phyloP scores from a whole-genome alignment of 2,888 invertebrate genomes.

The Xylocampa areola region DNA sequence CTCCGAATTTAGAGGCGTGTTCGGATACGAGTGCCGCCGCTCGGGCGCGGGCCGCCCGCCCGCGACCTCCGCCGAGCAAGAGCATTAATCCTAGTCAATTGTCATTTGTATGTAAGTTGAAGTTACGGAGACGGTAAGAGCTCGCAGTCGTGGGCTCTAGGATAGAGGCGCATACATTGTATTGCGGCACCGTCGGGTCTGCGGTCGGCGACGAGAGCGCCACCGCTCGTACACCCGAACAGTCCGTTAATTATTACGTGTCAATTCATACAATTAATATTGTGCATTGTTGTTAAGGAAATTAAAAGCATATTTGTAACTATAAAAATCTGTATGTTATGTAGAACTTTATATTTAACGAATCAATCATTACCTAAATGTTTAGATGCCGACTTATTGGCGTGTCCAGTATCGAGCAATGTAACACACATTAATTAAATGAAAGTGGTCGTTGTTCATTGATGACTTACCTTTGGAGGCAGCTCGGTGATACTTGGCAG shows the following conservation, averaged over 20 bases:
- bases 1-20: conserved; percentile 76
- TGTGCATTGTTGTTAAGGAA: conserved; percentile 87
- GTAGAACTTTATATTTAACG: conserved; percentile 84
- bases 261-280: conserved; percentile 88
- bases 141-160: conserved; percentile 54
- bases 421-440: conserved; percentile 52
- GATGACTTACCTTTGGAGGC: conserved; percentile 30
- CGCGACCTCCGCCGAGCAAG: conserved; percentile 69
- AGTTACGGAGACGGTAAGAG: conserved; percentile 62
- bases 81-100: conserved; percentile 88
- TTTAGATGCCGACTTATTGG: conserved; percentile 73
- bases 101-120: conserved; percentile 84
- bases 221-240: conserved; percentile 44
- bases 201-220: conserved; percentile 36
- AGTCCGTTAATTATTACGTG: conserved; percentile 79
- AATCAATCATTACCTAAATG: conserved; percentile 69
- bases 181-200: conserved; percentile 40
- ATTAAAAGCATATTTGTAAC: conserved; percentile 84
- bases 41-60: conserved; percentile 57
- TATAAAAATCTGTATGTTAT: conserved; percentile 83
- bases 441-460: conserved; percentile 49
- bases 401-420: conserved; percentile 63
- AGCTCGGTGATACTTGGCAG: conserved; percentile 38
- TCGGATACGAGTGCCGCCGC: conserved; percentile 70
- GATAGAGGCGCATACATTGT: conserved; percentile 45